Base-by-base conservation (phyloP, 2,888 invertebrate genomes). In the Serripes groenlandicus region DNA sequence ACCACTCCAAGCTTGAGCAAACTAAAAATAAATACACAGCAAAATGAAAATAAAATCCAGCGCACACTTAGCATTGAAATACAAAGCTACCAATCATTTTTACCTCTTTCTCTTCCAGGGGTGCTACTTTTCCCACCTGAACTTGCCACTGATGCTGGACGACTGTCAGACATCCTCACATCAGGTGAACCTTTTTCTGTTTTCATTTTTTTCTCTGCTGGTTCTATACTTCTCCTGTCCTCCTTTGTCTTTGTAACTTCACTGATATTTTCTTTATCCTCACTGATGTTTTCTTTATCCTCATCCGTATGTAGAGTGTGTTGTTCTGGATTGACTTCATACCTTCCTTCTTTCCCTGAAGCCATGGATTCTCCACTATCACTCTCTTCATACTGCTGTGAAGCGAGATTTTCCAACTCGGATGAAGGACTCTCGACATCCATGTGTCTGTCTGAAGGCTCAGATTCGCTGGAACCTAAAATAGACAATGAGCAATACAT, bases 71-170 rank as follows among this genome's bases (percentile, higher is more conserved):
- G 37, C 23, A 23, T 21, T 21, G 37, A n/a, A n/a, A 66, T 21
- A 21, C 21, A 66, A 0, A 30, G 3, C 1, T 66, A 18, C 4
- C 28, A 42, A 1, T 34, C 23, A 32, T 58, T 11, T 23, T 52
- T 83, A 86, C 86, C 86, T 86, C 83, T 86, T 4, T 86, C 86
- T 60, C 70, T 83, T 56, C 75, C 71, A 18, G 81, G 75, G 5
- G 77, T 80, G 18, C 79, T 77, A 74, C 83, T 86, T 62, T 86
- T 86, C 23, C 70, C 66, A 26, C 72, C 70, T 3, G 88, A 88
- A 58, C 87, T 83, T 23, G 87, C 84, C 21, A 80, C 88, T 26
- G 85, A 86, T 9, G 76, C 73, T 23, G 86, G 88, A 23, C 85
- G 60, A 71, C 87, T 88, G 34, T 85, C 83, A 34, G 79, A 78